Base-by-base conservation (phyloP, 2,797 vertebrate species). In the Sparus aurata region DNA sequence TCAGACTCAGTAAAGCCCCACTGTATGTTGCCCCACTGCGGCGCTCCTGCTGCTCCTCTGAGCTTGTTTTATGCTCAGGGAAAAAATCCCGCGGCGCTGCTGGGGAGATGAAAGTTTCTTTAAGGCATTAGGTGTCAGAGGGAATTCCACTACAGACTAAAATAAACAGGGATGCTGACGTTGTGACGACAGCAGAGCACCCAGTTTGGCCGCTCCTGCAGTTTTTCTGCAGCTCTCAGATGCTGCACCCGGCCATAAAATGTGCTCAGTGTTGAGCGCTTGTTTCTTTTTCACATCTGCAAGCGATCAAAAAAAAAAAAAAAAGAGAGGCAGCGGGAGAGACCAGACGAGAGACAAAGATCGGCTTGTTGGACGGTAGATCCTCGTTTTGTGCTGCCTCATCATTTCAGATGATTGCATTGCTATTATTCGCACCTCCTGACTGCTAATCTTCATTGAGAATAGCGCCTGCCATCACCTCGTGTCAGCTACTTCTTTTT, bases 111-210 rank as follows among this genome's bases (percentile, higher is more conserved):
- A 91, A 92, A 79, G 92, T 92, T 66, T 75, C 85, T 92, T 89
- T 88, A 66, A 91, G 91, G 87, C 90, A 45, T 90, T 85, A 69
- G 87, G 86, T 92, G 92, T 90, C 92, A 71, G 82, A 92, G 91
- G 88, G 91, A 89, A 91, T 91, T 93, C 92, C 91, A 76, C 78
- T 53, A 81, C 85, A 83, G 65, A 78, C 86, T 91, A 82, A 90
- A 91, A 88, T 83, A 92, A 94, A 95, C 90, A 93, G 54, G 77
- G 68, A 71, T 45, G 61, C 77, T 54, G 85, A 72, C 41, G 74
- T 58, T 62, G 85, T 92, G 92, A 91, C 80, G 88, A 86, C 91
- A 90, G 91, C 89, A 68, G 69, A 74, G 87, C 75, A 46, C 64
- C 85, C 62, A 15, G 67, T 72, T 86, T 83, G 87, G 80, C 87